Conservation (phyloP, 2,113 vertebrate species). For the Peromyscus maniculatus region DNA sequence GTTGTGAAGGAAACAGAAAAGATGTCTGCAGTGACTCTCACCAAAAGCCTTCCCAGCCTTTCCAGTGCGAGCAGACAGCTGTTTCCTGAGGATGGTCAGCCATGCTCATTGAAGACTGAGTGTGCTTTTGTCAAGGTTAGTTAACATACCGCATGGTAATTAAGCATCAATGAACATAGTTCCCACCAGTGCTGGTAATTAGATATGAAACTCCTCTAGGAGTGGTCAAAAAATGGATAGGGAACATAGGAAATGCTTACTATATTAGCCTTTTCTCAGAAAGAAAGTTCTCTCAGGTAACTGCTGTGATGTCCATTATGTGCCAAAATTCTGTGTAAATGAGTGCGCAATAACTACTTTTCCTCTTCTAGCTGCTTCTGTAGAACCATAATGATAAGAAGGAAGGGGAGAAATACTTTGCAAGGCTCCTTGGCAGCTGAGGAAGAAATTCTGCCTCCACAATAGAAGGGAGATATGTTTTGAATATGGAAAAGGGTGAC, state of each 20-base stretch:
- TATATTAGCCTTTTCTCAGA: slow-evolving; percentile 33
- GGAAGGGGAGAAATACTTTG: neutral
- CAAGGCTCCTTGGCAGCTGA: neutral
- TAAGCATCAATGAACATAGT: slow-evolving; percentile 36
- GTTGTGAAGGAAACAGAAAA: neutral
- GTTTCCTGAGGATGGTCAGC: neutral
- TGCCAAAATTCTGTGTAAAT: slow-evolving; percentile 22
- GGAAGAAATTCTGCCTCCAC: neutral
- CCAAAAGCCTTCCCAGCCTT: neutral
- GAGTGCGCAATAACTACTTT: neutral
- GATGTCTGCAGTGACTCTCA: neutral
- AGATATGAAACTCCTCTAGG: slow-evolving; percentile 61
- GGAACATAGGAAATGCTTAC: slow-evolving; percentile 43
- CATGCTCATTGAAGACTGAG: neutral
- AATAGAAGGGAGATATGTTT: slow-evolving; percentile 10
- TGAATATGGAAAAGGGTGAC: neutral
- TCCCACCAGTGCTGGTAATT: slow-evolving; percentile 62
- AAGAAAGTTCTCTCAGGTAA: neutral
- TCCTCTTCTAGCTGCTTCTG: neutral
- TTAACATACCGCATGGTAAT: slow-evolving; percentile 14
- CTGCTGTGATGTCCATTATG: neutral
- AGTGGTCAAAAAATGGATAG: neutral
- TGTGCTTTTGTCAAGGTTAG: neutral
- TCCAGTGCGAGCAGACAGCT: neutral
- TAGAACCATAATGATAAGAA: neutral